Base-by-base conservation (phyloP, 2,888 invertebrate genomes). In the Drosophila paucipuncta region DNA sequence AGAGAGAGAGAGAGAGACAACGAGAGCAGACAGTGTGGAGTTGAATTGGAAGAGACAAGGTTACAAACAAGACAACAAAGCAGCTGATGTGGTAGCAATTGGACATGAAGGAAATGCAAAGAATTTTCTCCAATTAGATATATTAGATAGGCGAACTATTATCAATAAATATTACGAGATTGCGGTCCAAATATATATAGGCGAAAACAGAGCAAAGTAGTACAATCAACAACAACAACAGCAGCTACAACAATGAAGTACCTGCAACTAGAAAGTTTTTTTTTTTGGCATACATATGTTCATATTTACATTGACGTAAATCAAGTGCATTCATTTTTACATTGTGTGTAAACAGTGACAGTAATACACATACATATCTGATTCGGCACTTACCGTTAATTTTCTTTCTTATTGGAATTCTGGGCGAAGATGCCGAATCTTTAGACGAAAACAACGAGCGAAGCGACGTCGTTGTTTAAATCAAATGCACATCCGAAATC, bases 31-130 rank as follows among this genome's bases (percentile, higher is more conserved):
- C 78, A 52, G 39, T 64, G 62, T 62, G 80, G 58, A 78, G 80
- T 78, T 82, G 69, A 68, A 75, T 64, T 70, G 67, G 68, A 78
- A 78, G 75, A 75, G 62, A 76, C 89, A 86, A 89, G 84, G 87
- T 86, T 85, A 89, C 89, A 89, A 81, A 75, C 58, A 72, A 64
- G 68, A 70, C 80, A 66, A 80, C 68, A 68, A 76, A 83, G 87
- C 89, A 85, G 84, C 87, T 85, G 84, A 89, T 89, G 79, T 77
- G 76, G 67, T 75, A 77, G 80, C 59, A 72, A 67, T 66, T 80
- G 63, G 30, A 35, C 55, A 68, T 31, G 33, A 60, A 61, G 60
- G 54, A 59, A 73, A 57, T n/a, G 39, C 59, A 54, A 43, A 67
- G 61, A 64, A 71, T 80, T 78, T 78, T 78, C 80, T 76, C 78